Base-by-base conservation (phyloP, 2,888 invertebrate genomes). In the Blastobasis lacticolella region DNA sequence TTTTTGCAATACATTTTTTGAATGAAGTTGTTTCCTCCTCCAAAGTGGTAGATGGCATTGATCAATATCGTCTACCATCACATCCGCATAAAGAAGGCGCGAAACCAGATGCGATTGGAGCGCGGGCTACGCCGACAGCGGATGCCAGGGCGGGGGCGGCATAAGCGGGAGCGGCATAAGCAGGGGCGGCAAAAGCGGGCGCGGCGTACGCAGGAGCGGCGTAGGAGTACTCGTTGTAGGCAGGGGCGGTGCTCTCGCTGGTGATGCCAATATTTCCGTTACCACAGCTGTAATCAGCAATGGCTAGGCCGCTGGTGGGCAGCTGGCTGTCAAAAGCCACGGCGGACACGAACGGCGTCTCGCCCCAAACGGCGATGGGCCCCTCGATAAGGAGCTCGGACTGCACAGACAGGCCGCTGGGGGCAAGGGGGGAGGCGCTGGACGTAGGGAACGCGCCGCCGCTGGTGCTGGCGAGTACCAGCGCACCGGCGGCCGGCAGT, bases 371-470 rank as follows among this genome's bases (percentile, higher is more conserved):
- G 8, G 53, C 53, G 0, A 63, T 48, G 7, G 58, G 50, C 2
- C 63, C 63, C 48, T 56, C 57, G 41, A 57, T 58, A 7, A 50
- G 57, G 40, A 59, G 57, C 37, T 62, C 59, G 1, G 60, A 59
- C 7, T 56, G 45, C 7, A 40, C 40, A 4, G 57, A 53, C 5
- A 63, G 52, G 37, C 64, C 64, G n/a, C 52, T 53, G 1, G 64
- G 62, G 5, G 57, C 52, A 10, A 63, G 57, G 3, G 61, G 61
- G 7, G 61, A 60, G 0, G 47, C 37, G 45, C 60, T 61, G 38
- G 59, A 55, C 7, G 58, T 52, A 6, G 55, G 49, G 38, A 62
- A 51, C 10, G 52, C 54, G 4, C 56, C 57, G 38, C 59, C 58
- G 7, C n/a, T 6, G 6, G 44, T 9, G 9, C 40, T 40, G 23